Conservation (phyloP, 2,888 invertebrate genomes). For the Allolobophora icterica region DNA sequence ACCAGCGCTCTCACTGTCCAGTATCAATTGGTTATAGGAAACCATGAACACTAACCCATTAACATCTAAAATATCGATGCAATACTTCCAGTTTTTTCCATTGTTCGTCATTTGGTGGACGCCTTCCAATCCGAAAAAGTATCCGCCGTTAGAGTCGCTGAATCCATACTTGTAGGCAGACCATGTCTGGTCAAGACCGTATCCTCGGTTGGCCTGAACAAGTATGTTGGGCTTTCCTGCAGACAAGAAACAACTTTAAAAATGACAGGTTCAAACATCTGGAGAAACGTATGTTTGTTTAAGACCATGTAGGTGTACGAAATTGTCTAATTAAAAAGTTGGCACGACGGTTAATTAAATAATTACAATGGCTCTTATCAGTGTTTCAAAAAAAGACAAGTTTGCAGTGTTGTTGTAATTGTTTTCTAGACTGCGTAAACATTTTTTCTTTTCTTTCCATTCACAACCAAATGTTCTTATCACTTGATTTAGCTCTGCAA, state of each 20-base stretch:
- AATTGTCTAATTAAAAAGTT: too few relatives aligned
- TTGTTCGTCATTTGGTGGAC: background rate
- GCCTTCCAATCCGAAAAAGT: background rate
- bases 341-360: too few relatives aligned
- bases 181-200: background rate
- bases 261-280: too few relatives aligned
- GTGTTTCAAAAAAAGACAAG: too few relatives aligned
- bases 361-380: too few relatives aligned
- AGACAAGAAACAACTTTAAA: background rate
- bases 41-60: background rate
- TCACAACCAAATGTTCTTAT: too few relatives aligned
- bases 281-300: too few relatives aligned
- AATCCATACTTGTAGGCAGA: conserved; percentile 5
- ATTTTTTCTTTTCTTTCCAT: too few relatives aligned
- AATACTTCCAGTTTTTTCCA: background rate
- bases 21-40: background rate
- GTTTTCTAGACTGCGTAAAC: too few relatives aligned
- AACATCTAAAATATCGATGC: background rate
- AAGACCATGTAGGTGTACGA: too few relatives aligned
- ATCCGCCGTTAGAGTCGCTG: background rate
- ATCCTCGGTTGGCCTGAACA: background rate
- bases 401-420: too few relatives aligned
- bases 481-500: too few relatives aligned
- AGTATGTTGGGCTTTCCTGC: background rate
- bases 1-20: background rate